phyloP scores from a whole-genome alignment of 2,797 vertebrate genomes.

The Brachyalestes nurse region DNA sequence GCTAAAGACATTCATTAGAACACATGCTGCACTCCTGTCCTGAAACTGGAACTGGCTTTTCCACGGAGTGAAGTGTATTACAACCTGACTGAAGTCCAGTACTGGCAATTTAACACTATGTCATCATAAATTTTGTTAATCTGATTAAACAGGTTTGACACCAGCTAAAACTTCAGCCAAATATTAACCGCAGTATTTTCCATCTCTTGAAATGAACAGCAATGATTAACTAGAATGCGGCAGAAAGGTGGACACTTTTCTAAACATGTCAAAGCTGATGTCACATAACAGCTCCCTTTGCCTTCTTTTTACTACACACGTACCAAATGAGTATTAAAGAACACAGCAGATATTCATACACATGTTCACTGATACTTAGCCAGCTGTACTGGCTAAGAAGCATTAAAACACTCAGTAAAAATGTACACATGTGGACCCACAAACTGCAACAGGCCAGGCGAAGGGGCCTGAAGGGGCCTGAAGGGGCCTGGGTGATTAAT shows the following conservation, averaged over 20 bases:
- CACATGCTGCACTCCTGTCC: too few relatives aligned
- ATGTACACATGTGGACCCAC: slow-evolving; percentile 7
- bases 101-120: background rate
- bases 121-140: background rate
- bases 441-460: slow-evolving; percentile 3
- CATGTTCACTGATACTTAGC: background rate
- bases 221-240: background rate
- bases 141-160: background rate
- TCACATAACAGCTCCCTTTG: background rate
- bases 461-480: slow-evolving; percentile 41
- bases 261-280: background rate
- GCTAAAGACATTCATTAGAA: too few relatives aligned
- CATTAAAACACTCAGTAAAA: slow-evolving; percentile 4
- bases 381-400: background rate
- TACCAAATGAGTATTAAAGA: background rate
- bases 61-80: background rate
- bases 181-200: slow-evolving; percentile 1
- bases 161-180: background rate
- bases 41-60: too few relatives aligned
- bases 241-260: background rate
- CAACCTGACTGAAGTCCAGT: background rate
- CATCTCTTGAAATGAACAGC: background rate
- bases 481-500: slow-evolving; percentile 57
- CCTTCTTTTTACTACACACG: background rate
- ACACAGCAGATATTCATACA: background rate